Evolutionary conservation across 2,797 vertebrate species (phyloP), one percentile per base, ranked within the genome.

Genomic region (Notamacropus eugenii): DNA sequence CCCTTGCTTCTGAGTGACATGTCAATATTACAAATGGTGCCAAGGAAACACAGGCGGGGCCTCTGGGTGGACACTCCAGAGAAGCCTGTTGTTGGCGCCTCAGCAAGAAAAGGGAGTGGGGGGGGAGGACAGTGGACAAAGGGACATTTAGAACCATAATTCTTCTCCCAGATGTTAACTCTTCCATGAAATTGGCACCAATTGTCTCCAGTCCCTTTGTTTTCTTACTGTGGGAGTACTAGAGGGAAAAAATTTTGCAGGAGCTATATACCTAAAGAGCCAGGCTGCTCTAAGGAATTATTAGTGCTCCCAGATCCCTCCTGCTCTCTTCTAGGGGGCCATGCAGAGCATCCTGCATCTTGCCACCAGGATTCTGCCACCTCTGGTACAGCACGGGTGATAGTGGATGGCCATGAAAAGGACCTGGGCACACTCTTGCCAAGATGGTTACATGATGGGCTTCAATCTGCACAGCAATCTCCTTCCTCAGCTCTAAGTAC

Each of bases 401-500:
- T 54, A 87, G 57, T 52, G 90, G 82, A 40, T 6, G n/a, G 52
- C 62, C 50, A 34, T 55, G 57, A 40, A 12, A 14, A 91, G 46
- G 52, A 90, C 12, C 46, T 2, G 1, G 0, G 55, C 58, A 59
- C 40, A 3, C 91, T 82, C 50, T 55, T 34, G 96, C 52, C 90
- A 5, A 55, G 92, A 59, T 19, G 87, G 82, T 95, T 14, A 14
- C 93, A 0, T 0, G 19, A 54, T 91, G 55, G 90, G 54, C 92
- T 92, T 90, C 93, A 34, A 74, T 62, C n/a, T 50, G 16, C 54
- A n/a, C 62, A 50, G 9, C 24, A 27, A 1, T 91, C 56, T 82
- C 92, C 96, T 55, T 93, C 55, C 93, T 94, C n/a, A 34, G 90
- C 58, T 54, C 40, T 4, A 14, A 93, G 93, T 55, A 91, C 74